Evolutionary conservation across 2,113 vertebrate species (phyloP), one percentile per base, ranked within the genome.

Genomic region (Xyliphius kryptos): DNA sequence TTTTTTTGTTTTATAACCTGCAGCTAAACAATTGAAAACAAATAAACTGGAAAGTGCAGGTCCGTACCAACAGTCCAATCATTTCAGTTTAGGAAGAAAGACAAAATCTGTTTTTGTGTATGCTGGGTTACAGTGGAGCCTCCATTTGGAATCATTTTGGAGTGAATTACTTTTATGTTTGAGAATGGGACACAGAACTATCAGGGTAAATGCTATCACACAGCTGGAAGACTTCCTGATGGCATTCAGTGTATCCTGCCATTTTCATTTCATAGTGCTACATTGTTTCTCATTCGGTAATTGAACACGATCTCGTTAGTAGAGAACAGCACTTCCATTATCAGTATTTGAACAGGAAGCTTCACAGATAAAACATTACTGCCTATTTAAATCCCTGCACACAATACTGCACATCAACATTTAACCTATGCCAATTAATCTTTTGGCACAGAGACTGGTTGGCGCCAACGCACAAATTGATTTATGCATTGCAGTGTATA

Each of bases 281-380:
- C 37, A 6, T 49, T 53, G 48, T 64, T 73, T 60, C 43, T 65
- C 68, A 61, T 69, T 65, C 74, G 74, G 76, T 77, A 79, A 81
- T 81, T 79, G 77, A 32, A 37, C 26, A 47, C 56, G 51, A 72
- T 77, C 77, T 83, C 81, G 80, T 86, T 82, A 83, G 77, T 40
- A 57, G 61, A 59, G 65, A 74, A 77, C 46, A 41, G 74, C 72
- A 63, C 76, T 70, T 67, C 61, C 71, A 79, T 71, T 75, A 83
- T 77, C 77, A 76, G 80, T 65, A 68, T 68, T 73, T 76, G 82
- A 74, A 80, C 74, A 68, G 76, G 67, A 15, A 26, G 71, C 66
- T 75, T 79, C 71, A 75, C 66, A 77, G 81, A 83, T 84, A 79
- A 84, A 69, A 63, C 71, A 76, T 77, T 66, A 66, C 72, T 36